Evolutionary conservation across 92 coral and sea anemone species (phyloP).

Genomic region (Bergia puertoricense): DNA sequence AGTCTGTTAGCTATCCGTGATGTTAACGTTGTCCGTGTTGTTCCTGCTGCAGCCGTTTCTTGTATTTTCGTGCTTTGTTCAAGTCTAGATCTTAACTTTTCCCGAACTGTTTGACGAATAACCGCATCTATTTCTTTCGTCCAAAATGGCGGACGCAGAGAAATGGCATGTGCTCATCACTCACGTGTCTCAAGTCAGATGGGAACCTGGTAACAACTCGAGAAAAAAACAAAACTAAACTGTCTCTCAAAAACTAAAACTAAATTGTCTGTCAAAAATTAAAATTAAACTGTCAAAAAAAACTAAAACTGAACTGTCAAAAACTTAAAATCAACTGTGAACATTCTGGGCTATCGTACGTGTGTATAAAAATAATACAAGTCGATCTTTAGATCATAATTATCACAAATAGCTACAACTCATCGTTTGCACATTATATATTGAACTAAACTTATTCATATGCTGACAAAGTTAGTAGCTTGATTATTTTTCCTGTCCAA

Average conservation of each 20-base stretch:
- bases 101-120: neutral
- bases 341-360: no score
- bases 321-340: no score
- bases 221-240: no score
- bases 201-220: neutral
- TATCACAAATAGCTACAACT: no score
- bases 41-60: slow-evolving; percentile 25
- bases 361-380: no score
- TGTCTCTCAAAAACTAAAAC: neutral
- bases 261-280: neutral
- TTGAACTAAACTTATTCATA: no score
- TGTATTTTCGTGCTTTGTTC: neutral
- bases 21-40: neutral
- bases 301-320: no score
- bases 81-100: neutral
- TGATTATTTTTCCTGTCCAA: no score
- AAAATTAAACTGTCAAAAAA: neutral
- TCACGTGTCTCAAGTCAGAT: neutral
- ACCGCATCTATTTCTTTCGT: neutral
- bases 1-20: no score
- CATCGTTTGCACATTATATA: no score
- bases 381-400: no score
- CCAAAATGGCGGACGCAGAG: neutral
- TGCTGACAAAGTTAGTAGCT: no score
- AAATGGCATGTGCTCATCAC: neutral